These are phyloP conservation scores for Aspidiotus destructor DNA, from an alignment of 2,888 invertebrate genomes.

Conservation along the genomic window DNA sequence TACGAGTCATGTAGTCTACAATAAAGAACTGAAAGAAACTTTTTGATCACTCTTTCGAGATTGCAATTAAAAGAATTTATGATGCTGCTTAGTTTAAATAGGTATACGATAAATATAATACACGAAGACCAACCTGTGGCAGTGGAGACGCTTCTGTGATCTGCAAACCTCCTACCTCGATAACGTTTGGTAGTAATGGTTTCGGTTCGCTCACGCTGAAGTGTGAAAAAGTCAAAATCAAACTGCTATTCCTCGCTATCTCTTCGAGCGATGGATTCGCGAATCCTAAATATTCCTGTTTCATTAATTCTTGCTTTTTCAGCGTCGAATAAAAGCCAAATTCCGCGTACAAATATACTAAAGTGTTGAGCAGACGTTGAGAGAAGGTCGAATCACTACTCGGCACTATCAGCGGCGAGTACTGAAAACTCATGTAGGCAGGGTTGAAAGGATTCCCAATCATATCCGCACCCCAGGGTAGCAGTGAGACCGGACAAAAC, in stretches of 20 bases:
- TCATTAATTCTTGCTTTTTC: not conserved
- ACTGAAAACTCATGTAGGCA: not conserved
- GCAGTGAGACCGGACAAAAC: not conserved
- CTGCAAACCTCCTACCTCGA: constrained; percentile 9
- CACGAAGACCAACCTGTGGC: constrained; percentile 1
- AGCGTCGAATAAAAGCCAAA: not conserved
- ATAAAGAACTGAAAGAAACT: no score
- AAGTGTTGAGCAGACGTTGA: not conserved
- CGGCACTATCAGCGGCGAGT: not conserved
- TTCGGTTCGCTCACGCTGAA: not conserved
- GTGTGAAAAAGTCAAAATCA: constrained; percentile 6
- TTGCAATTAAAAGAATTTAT: no score
- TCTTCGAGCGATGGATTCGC: not conserved
- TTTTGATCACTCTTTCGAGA: no score
- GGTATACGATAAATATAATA: no score
- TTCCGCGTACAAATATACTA: not conserved
- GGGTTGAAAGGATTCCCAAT: constrained; percentile 24
- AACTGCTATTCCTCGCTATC: constrained; percentile 12
- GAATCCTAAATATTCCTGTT: not conserved
- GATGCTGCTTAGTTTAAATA: no score
- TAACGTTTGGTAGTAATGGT: constrained; percentile 5
- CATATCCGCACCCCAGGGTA: constrained; percentile 23
- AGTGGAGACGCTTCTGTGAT: not conserved
- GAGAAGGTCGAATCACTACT: not conserved
- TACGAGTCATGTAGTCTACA: no score